phyloP scores from a whole-genome alignment of 2,888 invertebrate species.

The Epinotia ramella region DNA sequence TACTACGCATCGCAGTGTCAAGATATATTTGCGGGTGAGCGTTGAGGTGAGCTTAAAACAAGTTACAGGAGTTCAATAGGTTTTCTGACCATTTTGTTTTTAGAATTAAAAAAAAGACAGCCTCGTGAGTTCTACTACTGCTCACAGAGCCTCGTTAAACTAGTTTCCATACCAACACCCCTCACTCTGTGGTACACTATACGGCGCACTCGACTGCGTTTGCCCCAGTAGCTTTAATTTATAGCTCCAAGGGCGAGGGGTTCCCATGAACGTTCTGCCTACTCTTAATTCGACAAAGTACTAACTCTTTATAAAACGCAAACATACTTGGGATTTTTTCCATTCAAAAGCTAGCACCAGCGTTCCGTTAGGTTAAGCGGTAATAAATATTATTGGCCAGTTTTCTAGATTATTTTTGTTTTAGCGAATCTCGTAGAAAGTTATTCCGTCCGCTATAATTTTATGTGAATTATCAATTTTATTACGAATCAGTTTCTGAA shows the following conservation, averaged over 20 bases:
- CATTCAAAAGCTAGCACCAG: not conserved
- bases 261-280: not conserved
- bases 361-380: conserved; percentile 11
- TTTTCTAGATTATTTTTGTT: not conserved
- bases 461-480: too few species aligned
- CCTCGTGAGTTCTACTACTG: too few species aligned
- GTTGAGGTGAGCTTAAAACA: too few species aligned
- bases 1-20: too few species aligned
- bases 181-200: not conserved
- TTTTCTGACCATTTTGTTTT: too few species aligned
- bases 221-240: conserved; percentile 30
- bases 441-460: too few species aligned
- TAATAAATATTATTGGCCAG: conserved; percentile 17
- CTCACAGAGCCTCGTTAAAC: not conserved
- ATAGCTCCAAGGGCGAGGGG: conserved; percentile 25
- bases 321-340: not conserved
- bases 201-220: not conserved
- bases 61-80: too few species aligned
- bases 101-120: too few species aligned
- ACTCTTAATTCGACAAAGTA: not conserved
- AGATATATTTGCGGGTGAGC: too few species aligned
- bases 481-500: too few species aligned
- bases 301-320: not conserved
- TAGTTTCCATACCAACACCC: not conserved
- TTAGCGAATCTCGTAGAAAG: not conserved